Percentiles rank a stretch among this genome's conserved stretches.
These are phyloP conservation scores for Capitulum mitella DNA, from an alignment of 2,888 invertebrate species.

Conservation along the genomic window DNA sequence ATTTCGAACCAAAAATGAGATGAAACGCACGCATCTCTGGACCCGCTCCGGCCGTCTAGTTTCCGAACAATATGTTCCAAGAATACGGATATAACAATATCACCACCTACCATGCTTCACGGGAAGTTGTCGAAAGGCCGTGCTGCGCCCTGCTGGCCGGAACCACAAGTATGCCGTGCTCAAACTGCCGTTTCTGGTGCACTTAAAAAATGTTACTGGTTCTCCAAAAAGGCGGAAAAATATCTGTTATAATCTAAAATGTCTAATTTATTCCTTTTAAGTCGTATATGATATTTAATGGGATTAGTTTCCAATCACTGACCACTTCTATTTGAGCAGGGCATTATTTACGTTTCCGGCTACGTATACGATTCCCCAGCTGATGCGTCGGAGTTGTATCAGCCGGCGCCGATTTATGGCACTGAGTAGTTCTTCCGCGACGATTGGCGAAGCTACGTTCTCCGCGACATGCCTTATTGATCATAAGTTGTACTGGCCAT, in stretches of 20 bases:
- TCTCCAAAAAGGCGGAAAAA: background rate
- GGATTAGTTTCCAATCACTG: no score
- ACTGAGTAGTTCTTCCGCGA: no score
- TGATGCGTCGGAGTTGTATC: background rate
- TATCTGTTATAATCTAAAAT: background rate
- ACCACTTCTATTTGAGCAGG: background rate
- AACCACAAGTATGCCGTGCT: background rate
- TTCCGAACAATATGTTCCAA: no score
- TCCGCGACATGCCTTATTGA: no score
- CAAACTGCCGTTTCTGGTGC: background rate
- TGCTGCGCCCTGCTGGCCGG: background rate
- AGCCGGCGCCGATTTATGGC: no score
- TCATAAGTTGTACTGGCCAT: no score
- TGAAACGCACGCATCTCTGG: no score
- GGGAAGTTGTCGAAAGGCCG: background rate
- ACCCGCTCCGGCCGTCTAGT: no score
- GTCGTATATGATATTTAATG: no score
- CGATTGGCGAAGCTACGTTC: no score
- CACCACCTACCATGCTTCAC: background rate
- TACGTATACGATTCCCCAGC: conserved; percentile 2
- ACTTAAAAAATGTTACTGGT: background rate
- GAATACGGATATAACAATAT: background rate
- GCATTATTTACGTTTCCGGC: background rate
- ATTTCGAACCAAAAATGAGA: no score
- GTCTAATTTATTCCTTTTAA: no score